Evolutionary conservation across 2,888 invertebrate species (phyloP), one percentile per base, ranked within the genome.

Genomic region (Dorcus hopei): DNA sequence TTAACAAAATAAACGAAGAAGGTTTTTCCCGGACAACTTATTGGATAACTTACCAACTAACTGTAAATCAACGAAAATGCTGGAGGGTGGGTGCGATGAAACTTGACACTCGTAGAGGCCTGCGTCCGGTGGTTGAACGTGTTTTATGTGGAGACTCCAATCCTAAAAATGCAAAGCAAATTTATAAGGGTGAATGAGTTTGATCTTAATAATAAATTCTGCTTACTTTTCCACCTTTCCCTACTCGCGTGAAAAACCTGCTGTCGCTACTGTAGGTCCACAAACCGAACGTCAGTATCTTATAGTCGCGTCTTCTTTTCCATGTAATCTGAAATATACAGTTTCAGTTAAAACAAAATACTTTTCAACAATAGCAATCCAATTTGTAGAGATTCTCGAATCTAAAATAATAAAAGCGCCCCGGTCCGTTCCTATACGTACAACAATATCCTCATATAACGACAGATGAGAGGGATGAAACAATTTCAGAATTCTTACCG

Each of bases 21-120:
- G 26, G 26, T 26, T 33, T 33, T 3, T 33, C 26, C 6, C 26
- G 7, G 6, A 33, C 26, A 6, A 33, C 26, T 19, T 19, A 19
- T 2, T 19, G 3, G 19, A 19, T 70, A 53, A 81, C 85, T 83
- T 74, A 87, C 87, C 87, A 59, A 86, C 84, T 66, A 88, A 79
- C 52, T 84, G 82, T 4, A 88, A 80, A 64, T 83, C 83, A 68
- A 87, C 83, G 76, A 85, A 86, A 70, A 87, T 82, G 70, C 86
- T 87, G 8, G 85, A 83, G 47, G 85, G 85, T 6, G 86, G 86
- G 73, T 86, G 85, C 8, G 85, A 85, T 5, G 86, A 85, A 52
- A 87, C 83, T 77, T 87, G 86, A 71, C 88, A 87, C 74, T 87
- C 86, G 70, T 87, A 87, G 67, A 85, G 80, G 0, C 87, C 87